A percentile compares a stretch with the other conserved stretches of the same genome.
phyloP scores from a whole-genome alignment of 2,888 invertebrate species.

The Malachius bipustulatus region DNA sequence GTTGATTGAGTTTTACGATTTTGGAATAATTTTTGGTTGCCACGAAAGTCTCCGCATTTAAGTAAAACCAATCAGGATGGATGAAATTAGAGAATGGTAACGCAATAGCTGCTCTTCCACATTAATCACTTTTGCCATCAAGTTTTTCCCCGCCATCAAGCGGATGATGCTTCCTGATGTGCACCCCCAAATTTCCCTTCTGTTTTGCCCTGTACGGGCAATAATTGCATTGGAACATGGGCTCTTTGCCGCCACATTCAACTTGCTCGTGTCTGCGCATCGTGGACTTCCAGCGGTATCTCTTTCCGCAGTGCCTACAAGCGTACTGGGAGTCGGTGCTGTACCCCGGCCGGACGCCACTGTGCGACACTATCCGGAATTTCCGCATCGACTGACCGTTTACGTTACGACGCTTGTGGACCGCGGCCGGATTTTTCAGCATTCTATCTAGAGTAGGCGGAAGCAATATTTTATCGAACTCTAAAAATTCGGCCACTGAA shows the following conservation, averaged over 20 bases:
- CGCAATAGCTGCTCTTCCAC: too few species aligned
- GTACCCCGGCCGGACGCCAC: conserved; percentile 32
- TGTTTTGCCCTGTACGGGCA: conserved; percentile 75
- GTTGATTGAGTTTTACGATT: too few species aligned
- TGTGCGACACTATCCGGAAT: conserved; percentile 21
- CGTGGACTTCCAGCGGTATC: conserved; percentile 78
- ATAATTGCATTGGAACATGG: conserved; percentile 68
- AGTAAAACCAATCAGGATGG: too few species aligned
- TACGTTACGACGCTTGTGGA: conserved; percentile 11
- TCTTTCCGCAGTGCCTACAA: conserved; percentile 74
- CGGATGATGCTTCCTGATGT: conserved; percentile 64
- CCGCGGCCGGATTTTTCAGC: conserved; percentile 19
- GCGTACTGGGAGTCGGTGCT: conserved; percentile 52
- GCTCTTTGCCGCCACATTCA: conserved; percentile 72
- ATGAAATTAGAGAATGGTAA: too few species aligned
- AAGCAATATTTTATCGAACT: conserved; percentile 23
- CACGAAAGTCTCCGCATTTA: too few species aligned
- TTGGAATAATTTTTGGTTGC: too few species aligned
- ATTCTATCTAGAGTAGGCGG: conserved; percentile 36
- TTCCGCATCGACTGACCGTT: conserved; percentile 25
- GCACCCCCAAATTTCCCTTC: conserved; percentile 70
- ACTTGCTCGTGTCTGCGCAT: conserved; percentile 62
- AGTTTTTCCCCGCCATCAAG: too few species aligned
- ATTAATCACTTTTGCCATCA: too few species aligned
- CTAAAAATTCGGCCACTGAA: conserved; percentile 21